Base-by-base conservation (phyloP, 35 echinoderm and acorn worm species). In the Antedon bifida region DNA sequence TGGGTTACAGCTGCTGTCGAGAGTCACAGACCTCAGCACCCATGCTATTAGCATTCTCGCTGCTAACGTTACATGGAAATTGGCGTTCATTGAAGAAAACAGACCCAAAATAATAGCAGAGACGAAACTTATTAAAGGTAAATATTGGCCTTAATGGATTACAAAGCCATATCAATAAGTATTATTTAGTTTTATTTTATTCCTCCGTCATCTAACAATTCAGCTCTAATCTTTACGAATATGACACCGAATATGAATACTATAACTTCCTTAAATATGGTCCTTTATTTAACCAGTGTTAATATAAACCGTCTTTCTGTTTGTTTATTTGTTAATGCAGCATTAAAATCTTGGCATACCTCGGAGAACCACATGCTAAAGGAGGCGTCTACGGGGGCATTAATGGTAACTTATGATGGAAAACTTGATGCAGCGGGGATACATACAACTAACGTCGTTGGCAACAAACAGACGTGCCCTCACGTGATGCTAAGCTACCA, bases 401-500 rank as follows among this genome's bases (percentile, higher is more conserved):
- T 99, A 19, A 93, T 88, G 88, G 95, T 90, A 51, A 82, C 79
- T 36, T 39, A 36, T 42, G 64, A 79, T 12, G 23, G 51, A 16
- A 23, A 64, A 64, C 51, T 64, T 64, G 51, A 64, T 11, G 51
- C 9, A 21, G 1, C 26, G 16, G 16, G 39, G 5, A 8, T 44
- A 44, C 39, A 16, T 44, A 16, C 5, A 2, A 16, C 51, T 64
- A 7, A 11, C 26, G 9, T 21, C 9, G 9, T 26, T 26, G 51
- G 7, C 9, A 64, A 19, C 9, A 19, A 2, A 19, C 10, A 7
- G 23, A 64, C 9, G 5, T 36, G 78, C 1, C 39, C 77, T 35
- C 95, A 99, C 78, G 84, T 99, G 32, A 99, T 99, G 95, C 90
- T 99, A 19, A 99, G 95, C 83, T 99, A 99, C 86, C 90, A 99